Evolutionary conservation across 2,888 invertebrate species (phyloP).

Genomic region (Atherix ibis): DNA sequence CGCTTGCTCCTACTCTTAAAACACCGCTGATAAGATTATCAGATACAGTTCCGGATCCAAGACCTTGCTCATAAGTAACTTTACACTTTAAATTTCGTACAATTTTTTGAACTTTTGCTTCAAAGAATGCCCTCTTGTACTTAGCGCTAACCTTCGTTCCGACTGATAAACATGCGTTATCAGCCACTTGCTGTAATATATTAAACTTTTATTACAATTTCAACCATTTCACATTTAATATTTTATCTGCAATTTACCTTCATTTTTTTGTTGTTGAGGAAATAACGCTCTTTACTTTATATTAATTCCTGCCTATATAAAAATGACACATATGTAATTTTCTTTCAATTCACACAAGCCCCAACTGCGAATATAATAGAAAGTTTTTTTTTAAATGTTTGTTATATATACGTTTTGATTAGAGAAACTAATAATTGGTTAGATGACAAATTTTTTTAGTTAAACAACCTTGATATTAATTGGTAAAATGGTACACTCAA

Average conservation of each 20-base stretch:
- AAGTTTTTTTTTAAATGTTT: too few species aligned
- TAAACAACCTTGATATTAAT: too few species aligned
- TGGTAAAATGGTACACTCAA: too few species aligned
- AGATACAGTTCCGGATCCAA: constrained; percentile 62
- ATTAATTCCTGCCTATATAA: background rate
- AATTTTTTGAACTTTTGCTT: constrained; percentile 94
- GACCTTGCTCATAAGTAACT: constrained; percentile 66
- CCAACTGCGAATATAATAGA: too few species aligned
- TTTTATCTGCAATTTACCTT: constrained; percentile 18
- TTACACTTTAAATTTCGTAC: constrained; percentile 86
- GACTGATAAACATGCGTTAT: constrained; percentile 87
- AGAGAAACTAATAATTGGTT: too few species aligned
- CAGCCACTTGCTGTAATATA: constrained; percentile 58
- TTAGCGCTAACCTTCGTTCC: constrained; percentile 99
- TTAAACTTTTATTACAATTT: background rate
- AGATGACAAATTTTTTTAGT: too few species aligned
- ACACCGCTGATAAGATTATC: constrained; percentile 79
- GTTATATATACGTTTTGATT: too few species aligned
- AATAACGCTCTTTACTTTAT: constrained; percentile 21
- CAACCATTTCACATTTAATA: too few species aligned
- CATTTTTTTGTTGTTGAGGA: constrained; percentile 31
- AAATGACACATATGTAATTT: background rate
- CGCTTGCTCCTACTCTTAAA: constrained; percentile 65
- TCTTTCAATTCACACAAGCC: background rate
- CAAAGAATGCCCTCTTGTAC: constrained; percentile 99